A percentile compares a stretch with the other conserved stretches of the same genome.
These are phyloP conservation scores for Poliocrania exsul DNA, from an alignment of 2,797 vertebrate genomes.

Conservation along the genomic window DNA sequence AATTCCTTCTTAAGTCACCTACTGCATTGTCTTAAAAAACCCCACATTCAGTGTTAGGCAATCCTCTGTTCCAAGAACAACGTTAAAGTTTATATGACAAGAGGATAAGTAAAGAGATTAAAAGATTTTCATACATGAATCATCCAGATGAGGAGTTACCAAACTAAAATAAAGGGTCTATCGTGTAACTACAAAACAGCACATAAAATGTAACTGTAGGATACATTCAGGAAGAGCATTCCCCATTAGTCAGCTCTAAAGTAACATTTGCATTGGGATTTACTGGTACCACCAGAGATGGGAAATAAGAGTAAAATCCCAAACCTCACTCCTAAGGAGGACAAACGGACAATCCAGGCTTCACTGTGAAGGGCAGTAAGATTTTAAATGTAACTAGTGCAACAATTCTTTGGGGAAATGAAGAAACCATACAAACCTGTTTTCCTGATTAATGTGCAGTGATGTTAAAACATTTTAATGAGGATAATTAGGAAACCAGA, in stretches of 20 bases:
- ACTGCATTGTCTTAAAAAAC: not conserved
- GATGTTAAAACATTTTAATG: not conserved
- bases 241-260: not conserved
- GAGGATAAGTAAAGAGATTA: slow-evolving; percentile 7
- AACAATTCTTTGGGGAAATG: not conserved
- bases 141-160: not conserved
- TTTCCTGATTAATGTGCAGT: not conserved
- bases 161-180: not conserved
- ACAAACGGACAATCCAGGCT: not conserved
- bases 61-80: not conserved
- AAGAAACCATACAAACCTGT: not conserved
- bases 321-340: not conserved
- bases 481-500: slow-evolving; percentile 13
- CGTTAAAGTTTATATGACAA: not conserved
- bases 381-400: not conserved
- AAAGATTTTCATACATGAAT: slow-evolving; percentile 1
- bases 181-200: not conserved
- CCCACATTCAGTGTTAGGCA: not conserved
- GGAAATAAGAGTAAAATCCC: not conserved
- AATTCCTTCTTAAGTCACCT: not conserved
- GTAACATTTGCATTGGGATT: not conserved
- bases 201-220: not conserved
- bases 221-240: not conserved
- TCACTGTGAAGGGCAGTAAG: not conserved
- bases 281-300: not conserved